Evolutionary conservation across 2,888 invertebrate species (phyloP), one percentile per base, ranked within the genome.

Genomic region (Oligia latruncula): DNA sequence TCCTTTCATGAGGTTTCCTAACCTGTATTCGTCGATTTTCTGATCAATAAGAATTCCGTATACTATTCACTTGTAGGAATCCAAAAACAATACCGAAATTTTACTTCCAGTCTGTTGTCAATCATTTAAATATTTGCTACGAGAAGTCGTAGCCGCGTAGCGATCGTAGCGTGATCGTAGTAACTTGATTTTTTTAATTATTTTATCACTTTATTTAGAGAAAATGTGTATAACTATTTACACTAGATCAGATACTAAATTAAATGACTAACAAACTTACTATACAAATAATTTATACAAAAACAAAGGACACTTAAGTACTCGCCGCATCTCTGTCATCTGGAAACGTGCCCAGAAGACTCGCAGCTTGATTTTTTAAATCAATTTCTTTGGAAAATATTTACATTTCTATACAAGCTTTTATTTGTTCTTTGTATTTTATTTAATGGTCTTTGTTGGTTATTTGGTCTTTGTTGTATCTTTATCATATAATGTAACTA

Each of bases 121-220:
- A 43, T 15, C 2, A 1, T n/a, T 46, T 65, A 46, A 52, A 43
- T 49, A 60, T 60, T 72, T 60, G 73, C 82, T 83, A 85, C 86
- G 82, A 55, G 2, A 55, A 15, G 8, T 73, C 70, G 77, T 85
- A 83, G 77, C 77, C 55, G 65, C 77, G 82, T 83, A 85, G 77
- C 62, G n/a, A 17, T 20, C 40, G 81, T 81, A 85, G 81, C 76
- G 11, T 15, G 6, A 52, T 20, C 23, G 43, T 52, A 65, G 49
- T n/a, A 72, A 66, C 49, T 20, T 15, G 40, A 0, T 6, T 5
- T 5, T 40, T 40, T 5, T 0, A 40, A 40, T 5, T 40, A 40
- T 40, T 40, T 0, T 40, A 40, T 40, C 40, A 40, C 40, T 40
- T 40, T 40, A 40, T 40, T 40, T 40, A 40, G 40, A 40, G 40